Conservation (phyloP, 2,113 vertebrate genomes). For the Vimba vimba region DNA sequence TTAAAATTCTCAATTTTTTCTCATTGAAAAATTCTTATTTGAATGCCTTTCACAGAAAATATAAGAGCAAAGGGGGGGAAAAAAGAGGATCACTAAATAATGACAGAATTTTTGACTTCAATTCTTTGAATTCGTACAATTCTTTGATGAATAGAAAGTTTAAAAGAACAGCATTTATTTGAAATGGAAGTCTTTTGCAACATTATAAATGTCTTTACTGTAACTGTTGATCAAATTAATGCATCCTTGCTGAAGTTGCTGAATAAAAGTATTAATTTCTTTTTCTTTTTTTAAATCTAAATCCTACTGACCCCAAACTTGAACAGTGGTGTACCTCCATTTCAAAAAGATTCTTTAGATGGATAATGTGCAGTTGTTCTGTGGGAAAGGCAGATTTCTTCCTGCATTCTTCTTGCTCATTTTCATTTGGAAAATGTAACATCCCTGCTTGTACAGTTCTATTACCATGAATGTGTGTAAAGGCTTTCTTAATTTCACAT, state of each 20-base stretch:
- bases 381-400: slow-evolving; percentile 15
- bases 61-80: no score
- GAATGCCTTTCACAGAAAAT: neutral
- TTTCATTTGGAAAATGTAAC: slow-evolving; percentile 22
- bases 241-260: neutral
- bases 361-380: slow-evolving; percentile 6
- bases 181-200: no score
- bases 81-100: no score
- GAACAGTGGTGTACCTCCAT: neutral
- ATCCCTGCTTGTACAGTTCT: slow-evolving; percentile 18
- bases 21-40: neutral
- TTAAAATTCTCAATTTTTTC: no score
- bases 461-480: slow-evolving; percentile 6
- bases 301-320: neutral
- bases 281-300: no score
- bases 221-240: neutral
- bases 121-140: no score
- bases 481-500: slow-evolving; percentile 46
- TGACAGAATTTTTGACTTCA: no score
- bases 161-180: no score
- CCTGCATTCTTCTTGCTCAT: slow-evolving; percentile 16
- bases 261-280: neutral
- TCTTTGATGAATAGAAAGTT: neutral
- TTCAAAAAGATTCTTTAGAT: neutral
- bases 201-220: neutral